Conservation (phyloP, 2,113 vertebrate species). For the Limnothrissa miodon region DNA sequence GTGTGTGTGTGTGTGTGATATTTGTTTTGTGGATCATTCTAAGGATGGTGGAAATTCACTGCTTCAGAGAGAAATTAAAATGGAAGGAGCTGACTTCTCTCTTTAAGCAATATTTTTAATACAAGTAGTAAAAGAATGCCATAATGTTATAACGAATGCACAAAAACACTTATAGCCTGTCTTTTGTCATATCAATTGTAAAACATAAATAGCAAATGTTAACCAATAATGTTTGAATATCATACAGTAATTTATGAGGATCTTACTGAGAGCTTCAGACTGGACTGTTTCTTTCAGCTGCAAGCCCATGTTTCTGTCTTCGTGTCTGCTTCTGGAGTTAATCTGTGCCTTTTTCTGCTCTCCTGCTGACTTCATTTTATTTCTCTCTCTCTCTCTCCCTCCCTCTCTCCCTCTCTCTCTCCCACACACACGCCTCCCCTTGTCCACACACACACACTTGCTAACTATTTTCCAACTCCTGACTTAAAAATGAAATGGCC, state of each 20-base stretch:
- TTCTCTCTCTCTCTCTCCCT: not conserved
- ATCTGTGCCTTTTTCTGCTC: not conserved
- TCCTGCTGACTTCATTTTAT: not conserved
- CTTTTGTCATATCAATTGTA: not conserved
- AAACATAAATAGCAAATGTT: not conserved
- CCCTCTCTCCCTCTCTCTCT: not conserved
- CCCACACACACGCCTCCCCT: not conserved
- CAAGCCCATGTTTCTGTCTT: slow-evolving; percentile 2
- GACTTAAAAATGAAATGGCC: not conserved
- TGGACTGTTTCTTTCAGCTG: not conserved
- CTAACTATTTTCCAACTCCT: slow-evolving; percentile 17
- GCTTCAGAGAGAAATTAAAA: not conserved
- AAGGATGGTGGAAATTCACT: not conserved
- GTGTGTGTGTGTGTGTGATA: not conserved
- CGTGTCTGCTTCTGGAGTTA: not conserved
- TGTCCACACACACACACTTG: not conserved
- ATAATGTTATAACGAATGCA: not conserved
- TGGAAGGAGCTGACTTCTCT: not conserved
- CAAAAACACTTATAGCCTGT: not conserved
- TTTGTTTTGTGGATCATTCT: not conserved
- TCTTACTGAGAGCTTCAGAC: not conserved
- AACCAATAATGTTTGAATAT: not conserved
- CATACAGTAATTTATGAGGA: not conserved
- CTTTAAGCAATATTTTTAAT: not conserved
- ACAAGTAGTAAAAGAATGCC: not conserved